Conservation (phyloP, 2,113 vertebrate species). For the Melozone crissalis region DNA sequence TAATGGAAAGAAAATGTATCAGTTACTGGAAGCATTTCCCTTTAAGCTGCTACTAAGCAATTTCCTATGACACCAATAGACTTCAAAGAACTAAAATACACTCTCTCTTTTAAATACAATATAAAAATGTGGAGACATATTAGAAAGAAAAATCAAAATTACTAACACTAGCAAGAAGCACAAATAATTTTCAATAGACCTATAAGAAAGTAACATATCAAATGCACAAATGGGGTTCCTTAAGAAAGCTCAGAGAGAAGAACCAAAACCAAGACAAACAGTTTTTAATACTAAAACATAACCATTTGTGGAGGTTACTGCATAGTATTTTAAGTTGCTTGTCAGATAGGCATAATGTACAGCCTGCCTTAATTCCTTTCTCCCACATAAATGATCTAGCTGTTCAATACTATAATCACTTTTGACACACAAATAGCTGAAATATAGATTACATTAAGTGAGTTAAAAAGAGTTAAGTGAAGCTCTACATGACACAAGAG, state of each 20-base stretch:
- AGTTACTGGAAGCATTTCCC: neutral
- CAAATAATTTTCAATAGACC: neutral
- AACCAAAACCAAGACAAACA: neutral
- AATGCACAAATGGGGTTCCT: neutral
- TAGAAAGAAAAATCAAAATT: neutral
- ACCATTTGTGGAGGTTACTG: neutral
- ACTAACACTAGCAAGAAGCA: neutral
- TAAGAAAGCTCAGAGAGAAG: neutral
- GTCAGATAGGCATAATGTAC: neutral
- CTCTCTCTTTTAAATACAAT: neutral
- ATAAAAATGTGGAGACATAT: neutral
- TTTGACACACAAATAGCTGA: neutral
- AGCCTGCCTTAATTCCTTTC: neutral
- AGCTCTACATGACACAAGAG: slow-evolving; percentile 8
- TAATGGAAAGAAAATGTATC: slow-evolving; percentile 65
- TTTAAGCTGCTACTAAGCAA: neutral
- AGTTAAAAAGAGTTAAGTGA: slow-evolving; percentile 14
- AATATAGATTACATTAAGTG: neutral
- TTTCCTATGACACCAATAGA: neutral
- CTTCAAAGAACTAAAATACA: neutral
- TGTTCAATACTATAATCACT: neutral
- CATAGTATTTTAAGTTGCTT: neutral
- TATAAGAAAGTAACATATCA: neutral
- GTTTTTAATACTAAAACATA: neutral
- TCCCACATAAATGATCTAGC: neutral